A percentile compares a stretch with the other conserved stretches of the same genome.
These are phyloP conservation scores for Eulemur albifrons DNA, from an alignment of 2,797 vertebrate species.

Conservation along the genomic window DNA sequence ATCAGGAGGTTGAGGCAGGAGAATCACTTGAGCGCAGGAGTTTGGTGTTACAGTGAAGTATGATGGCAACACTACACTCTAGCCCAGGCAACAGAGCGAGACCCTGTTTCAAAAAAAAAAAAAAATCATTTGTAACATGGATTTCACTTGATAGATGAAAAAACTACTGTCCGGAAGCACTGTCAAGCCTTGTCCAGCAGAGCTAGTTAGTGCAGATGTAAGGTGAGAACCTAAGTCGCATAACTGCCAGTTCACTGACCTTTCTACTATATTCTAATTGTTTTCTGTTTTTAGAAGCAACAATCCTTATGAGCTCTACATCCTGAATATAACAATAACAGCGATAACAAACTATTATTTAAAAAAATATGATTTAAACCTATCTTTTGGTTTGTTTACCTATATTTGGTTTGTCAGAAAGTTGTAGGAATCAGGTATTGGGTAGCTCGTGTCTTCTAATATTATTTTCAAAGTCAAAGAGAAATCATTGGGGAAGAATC, in stretches of 20 bases:
- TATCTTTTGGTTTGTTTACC: not conserved
- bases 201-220: not conserved
- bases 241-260: not conserved
- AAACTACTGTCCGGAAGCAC: not conserved
- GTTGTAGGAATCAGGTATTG: not conserved
- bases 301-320: not conserved
- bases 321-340: slow-evolving; percentile 12
- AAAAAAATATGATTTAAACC: not conserved
- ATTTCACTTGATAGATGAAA: not conserved
- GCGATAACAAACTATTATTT: not conserved
- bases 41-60: not conserved
- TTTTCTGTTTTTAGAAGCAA: slow-evolving; percentile 29
- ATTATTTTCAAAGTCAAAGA: slow-evolving; percentile 32
- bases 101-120: not conserved
- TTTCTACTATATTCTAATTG: not conserved
- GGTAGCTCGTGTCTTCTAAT: not conserved
- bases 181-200: not conserved
- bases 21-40: not conserved
- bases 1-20: not conserved
- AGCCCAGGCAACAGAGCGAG: not conserved
- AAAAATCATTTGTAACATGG: not conserved
- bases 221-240: not conserved
- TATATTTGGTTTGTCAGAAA: slow-evolving; percentile 39
- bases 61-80: not conserved
- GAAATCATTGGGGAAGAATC: slow-evolving; percentile 12